phyloP scores from a whole-genome alignment of 2,888 invertebrate genomes.

The Caprella mutica region DNA sequence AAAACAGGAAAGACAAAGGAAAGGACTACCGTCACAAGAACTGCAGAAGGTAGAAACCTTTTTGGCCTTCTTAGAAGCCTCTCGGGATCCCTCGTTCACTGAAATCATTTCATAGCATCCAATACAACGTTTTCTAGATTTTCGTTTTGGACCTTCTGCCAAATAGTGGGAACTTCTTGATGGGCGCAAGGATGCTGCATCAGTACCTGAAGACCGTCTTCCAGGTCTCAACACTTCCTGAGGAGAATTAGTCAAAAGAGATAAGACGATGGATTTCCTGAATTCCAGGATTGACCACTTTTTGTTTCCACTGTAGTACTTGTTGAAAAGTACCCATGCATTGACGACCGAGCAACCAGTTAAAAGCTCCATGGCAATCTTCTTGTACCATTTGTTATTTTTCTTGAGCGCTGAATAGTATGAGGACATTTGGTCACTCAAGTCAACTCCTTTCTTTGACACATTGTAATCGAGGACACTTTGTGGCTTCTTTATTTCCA shows the following conservation, averaged over 20 bases:
- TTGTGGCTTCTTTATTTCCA: constrained; percentile 10
- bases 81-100: too few relatives aligned
- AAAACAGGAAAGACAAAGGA: too few relatives aligned
- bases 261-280: constrained; percentile 7
- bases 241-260: constrained; percentile 5
- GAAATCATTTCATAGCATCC: too few relatives aligned
- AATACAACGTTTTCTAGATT: constrained; percentile 4
- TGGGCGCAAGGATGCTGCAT: background rate
- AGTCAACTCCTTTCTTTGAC: constrained; percentile 17
- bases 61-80: too few relatives aligned
- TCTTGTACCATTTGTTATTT: constrained; percentile 12
- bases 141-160: constrained; percentile 1
- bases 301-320: constrained; percentile 5
- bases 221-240: constrained; percentile 8
- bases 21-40: too few relatives aligned
- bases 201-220: background rate
- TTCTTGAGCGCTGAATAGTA: constrained; percentile 13
- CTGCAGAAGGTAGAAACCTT: too few relatives aligned
- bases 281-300: constrained; percentile 7
- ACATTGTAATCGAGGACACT: constrained; percentile 14
- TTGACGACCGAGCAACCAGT: constrained; percentile 8
- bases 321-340: constrained; percentile 13
- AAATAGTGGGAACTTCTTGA: constrained; percentile 3
- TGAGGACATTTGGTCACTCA: constrained; percentile 16
- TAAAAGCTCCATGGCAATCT: constrained; percentile 13